A percentile compares a stretch with the other conserved stretches of the same genome.
These are phyloP conservation scores for Calvadosia cruxmelitensis DNA, from an alignment of 30 jellyfish, hydroid and myxozoan species.

Conservation along the genomic window DNA sequence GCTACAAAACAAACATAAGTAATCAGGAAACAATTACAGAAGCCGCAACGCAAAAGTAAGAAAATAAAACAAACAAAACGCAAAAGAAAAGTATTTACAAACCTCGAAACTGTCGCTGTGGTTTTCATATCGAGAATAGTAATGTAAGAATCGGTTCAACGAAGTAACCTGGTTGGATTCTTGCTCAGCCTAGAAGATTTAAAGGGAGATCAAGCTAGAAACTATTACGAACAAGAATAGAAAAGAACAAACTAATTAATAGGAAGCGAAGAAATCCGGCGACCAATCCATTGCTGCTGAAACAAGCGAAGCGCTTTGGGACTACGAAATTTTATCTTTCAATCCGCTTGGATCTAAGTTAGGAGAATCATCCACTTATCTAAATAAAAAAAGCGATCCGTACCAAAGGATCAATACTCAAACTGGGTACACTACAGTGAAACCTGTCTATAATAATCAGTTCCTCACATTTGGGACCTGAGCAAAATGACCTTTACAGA, in stretches of 20 bases:
- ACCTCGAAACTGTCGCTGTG: slow-evolving; percentile 63
- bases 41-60: background rate
- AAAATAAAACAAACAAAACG: background rate
- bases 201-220: background rate
- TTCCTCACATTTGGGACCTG: no score
- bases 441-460: no score
- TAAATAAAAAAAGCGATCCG: no score
- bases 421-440: no score
- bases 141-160: slow-evolving; percentile 42
- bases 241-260: background rate
- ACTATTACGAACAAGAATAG: background rate
- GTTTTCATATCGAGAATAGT: slow-evolving; percentile 38
- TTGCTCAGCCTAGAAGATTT: slow-evolving; percentile 19
- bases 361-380: no score
- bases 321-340: no score
- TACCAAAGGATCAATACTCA: no score
- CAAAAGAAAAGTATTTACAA: background rate
- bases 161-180: slow-evolving; percentile 26
- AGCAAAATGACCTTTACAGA: no score
- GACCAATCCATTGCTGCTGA: no score
- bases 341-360: no score
- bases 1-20: background rate
- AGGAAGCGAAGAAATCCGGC: no score
- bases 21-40: background rate
- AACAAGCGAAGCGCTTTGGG: no score